phyloP scores from a whole-genome alignment of 2,888 invertebrate species.

The Himalopsyche anomala region DNA sequence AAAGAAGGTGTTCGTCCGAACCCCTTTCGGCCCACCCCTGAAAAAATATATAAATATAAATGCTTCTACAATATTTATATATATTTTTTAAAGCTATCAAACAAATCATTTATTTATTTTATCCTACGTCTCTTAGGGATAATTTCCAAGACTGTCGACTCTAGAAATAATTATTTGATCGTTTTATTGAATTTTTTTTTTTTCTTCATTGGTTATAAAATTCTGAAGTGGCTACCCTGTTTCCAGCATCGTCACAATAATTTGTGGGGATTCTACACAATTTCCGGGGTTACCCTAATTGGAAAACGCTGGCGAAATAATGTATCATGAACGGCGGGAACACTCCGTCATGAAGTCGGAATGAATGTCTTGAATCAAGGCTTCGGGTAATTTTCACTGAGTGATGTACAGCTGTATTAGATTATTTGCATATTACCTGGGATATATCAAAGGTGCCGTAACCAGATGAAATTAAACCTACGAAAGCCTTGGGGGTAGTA shows the following conservation, averaged over 20 bases:
- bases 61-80: too few relatives aligned
- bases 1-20: too few relatives aligned
- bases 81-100: too few relatives aligned
- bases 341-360: constrained; percentile 3
- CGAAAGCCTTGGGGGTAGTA: background rate
- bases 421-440: constrained; percentile 16
- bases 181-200: too few relatives aligned
- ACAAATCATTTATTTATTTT: too few relatives aligned
- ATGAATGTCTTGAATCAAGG: constrained; percentile 11
- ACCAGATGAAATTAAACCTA: background rate
- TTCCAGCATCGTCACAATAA: constrained; percentile 18
- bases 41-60: too few relatives aligned
- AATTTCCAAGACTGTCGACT: too few relatives aligned
- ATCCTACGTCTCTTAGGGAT: too few relatives aligned
- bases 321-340: constrained; percentile 22
- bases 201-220: too few relatives aligned
- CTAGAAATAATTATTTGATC: too few relatives aligned
- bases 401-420: background rate
- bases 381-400: constrained; percentile 17
- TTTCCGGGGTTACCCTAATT: constrained; percentile 63
- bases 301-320: constrained; percentile 51
- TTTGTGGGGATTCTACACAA: constrained; percentile 62
- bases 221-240: background rate
- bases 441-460: background rate
- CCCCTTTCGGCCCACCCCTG: too few relatives aligned